phyloP scores from a whole-genome alignment of 2,797 vertebrate species.

The Lacerta bilineata region DNA sequence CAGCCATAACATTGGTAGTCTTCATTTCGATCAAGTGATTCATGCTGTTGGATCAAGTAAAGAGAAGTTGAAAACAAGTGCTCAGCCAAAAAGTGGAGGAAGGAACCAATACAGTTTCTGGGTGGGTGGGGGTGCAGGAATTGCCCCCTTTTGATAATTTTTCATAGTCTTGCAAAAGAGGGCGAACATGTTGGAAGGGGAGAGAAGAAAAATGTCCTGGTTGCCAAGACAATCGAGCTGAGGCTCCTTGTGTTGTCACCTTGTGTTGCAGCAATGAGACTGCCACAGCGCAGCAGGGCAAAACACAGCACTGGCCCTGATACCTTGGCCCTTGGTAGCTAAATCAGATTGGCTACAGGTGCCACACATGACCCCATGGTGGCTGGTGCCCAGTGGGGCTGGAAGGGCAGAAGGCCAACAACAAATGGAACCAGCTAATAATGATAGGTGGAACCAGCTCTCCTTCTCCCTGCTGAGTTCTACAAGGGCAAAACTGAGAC shows the following conservation, averaged over 20 bases:
- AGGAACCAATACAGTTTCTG: neutral
- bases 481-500: too few species aligned
- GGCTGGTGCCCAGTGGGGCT: too few species aligned
- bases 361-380: too few species aligned
- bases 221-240: neutral
- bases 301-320: neutral
- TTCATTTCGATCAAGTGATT: neutral
- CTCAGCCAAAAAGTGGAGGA: neutral
- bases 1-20: neutral
- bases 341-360: neutral
- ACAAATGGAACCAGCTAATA: too few species aligned
- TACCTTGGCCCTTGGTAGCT: neutral
- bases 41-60: neutral
- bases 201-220: neutral
- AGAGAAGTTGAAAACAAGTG: neutral
- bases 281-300: neutral
- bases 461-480: too few species aligned
- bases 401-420: too few species aligned
- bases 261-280: neutral
- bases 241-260: neutral
- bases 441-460: too few species aligned
- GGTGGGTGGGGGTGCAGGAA: neutral
- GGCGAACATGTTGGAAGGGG: neutral
- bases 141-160: neutral
- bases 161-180: neutral